Conservation (phyloP, 2,888 invertebrate species). For the Acrocyrtus sp. region DNA sequence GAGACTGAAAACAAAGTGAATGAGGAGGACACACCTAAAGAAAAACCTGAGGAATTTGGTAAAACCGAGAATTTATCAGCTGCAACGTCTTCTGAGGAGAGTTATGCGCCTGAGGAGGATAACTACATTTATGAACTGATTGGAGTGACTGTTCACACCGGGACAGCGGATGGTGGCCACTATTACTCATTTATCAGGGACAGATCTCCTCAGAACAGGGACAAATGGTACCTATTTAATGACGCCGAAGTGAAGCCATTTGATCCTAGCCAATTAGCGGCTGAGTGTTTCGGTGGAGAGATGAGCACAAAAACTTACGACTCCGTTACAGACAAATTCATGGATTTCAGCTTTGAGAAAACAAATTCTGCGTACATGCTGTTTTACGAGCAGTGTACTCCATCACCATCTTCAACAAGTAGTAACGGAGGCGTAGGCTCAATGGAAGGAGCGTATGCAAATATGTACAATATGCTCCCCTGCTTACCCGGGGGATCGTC, state of each 20-base stretch:
- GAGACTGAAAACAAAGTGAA: conserved; percentile 27
- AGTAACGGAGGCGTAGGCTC: neutral
- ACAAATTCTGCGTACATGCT: conserved; percentile 98
- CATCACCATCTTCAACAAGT: conserved; percentile 59
- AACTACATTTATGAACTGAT: conserved; percentile 78
- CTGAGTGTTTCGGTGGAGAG: conserved; percentile 97
- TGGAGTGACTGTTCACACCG: conserved; percentile 96
- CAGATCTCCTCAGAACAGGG: conserved; percentile 76
- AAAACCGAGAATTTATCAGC: conserved; percentile 39
- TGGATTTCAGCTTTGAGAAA: conserved; percentile 98
- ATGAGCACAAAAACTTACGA: conserved; percentile 98
- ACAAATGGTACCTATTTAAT: conserved; percentile 93
- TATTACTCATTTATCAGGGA: conserved; percentile 82
- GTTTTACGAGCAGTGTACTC: conserved; percentile 86
- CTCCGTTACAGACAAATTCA: conserved; percentile 94
- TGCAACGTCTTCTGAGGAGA: conserved; percentile 61
- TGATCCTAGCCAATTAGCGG: conserved; percentile 92
- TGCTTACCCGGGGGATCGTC: conserved; percentile 58
- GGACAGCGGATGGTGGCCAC: conserved; percentile 97
- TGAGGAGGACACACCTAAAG: conserved; percentile 56
- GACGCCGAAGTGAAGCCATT: conserved; percentile 95
- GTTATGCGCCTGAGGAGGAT: conserved; percentile 65
- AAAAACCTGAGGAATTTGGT: conserved; percentile 60
- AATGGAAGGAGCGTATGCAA: neutral
- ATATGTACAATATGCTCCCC: neutral